Evolutionary conservation across 2,888 invertebrate genomes (phyloP).

Genomic region (Pachycephus smyrnensis): DNA sequence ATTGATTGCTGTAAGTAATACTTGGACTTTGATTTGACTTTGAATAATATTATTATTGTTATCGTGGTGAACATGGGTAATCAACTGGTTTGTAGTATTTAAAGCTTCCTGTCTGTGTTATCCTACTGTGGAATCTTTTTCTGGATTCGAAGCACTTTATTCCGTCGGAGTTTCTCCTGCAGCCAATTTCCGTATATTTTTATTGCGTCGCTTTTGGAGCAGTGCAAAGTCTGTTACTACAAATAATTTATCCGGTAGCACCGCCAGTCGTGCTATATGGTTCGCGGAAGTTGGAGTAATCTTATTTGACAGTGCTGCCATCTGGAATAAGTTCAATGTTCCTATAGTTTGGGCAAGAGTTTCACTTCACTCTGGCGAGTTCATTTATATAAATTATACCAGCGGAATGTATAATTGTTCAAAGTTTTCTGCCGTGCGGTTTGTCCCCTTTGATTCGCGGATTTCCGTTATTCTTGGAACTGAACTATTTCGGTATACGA

Average conservation of each 20-base stretch:
- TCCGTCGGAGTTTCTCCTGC: background rate
- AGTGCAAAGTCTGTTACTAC: constrained; percentile 29
- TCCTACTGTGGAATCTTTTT: background rate
- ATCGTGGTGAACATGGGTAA: background rate
- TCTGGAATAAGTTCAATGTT: constrained; percentile 27
- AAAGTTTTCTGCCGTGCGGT: background rate
- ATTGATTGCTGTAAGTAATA: background rate
- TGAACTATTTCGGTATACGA: background rate
- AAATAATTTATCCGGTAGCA: constrained; percentile 47
- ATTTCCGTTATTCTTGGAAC: background rate
- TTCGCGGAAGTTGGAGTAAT: constrained; percentile 39
- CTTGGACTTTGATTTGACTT: background rate
- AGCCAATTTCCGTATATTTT: constrained; percentile 27
- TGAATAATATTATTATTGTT: background rate
- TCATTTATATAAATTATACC: constrained; percentile 32
- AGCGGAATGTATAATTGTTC: background rate
- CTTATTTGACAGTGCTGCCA: constrained; percentile 38
- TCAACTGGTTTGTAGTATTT: background rate
- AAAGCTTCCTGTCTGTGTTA: background rate
- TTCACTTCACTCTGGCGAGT: constrained; percentile 11
- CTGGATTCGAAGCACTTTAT: background rate
- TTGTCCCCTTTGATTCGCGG: background rate
- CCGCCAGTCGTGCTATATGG: constrained; percentile 13
- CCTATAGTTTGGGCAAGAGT: constrained; percentile 1
- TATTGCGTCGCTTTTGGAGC: constrained; percentile 24